phyloP scores from a whole-genome alignment of 2,113 vertebrate genomes.

The Anhinga rufa region DNA sequence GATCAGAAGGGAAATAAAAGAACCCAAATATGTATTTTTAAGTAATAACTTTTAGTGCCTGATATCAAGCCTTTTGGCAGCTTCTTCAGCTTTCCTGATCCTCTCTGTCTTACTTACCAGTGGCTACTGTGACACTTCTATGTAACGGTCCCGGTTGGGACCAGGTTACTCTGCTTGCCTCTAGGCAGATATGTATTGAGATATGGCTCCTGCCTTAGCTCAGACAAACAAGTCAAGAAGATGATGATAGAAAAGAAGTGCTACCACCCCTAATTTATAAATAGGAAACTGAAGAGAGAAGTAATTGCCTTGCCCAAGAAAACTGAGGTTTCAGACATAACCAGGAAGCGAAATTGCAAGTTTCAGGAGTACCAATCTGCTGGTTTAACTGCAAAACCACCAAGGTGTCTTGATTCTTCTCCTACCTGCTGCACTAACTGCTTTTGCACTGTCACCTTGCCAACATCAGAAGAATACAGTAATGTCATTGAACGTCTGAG shows the following conservation, averaged over 20 bases:
- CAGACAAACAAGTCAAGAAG: neutral
- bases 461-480: neutral
- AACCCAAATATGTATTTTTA: neutral
- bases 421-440: neutral
- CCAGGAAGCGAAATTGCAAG: neutral
- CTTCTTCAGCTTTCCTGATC: neutral
- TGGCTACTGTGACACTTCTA: neutral
- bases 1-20: constrained; percentile 13
- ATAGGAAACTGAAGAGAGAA: neutral
- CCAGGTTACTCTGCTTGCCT: neutral
- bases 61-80: neutral
- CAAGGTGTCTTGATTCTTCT: neutral
- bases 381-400: neutral
- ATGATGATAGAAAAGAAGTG: neutral
- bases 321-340: neutral
- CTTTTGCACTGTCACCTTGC: neutral
- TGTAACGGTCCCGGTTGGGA: rapidly evolving
- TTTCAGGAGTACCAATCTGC: neutral
- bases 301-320: neutral
- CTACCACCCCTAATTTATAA: neutral
- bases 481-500: neutral
- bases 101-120: neutral
- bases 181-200: neutral
- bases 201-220: neutral
- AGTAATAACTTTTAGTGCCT: neutral